Percentiles rank a stretch among this genome's conserved stretches.
Evolutionary conservation across 1,140 invertebrate genomes (phyloP).

Genomic region (Phymorhynchus buccinoides): DNA sequence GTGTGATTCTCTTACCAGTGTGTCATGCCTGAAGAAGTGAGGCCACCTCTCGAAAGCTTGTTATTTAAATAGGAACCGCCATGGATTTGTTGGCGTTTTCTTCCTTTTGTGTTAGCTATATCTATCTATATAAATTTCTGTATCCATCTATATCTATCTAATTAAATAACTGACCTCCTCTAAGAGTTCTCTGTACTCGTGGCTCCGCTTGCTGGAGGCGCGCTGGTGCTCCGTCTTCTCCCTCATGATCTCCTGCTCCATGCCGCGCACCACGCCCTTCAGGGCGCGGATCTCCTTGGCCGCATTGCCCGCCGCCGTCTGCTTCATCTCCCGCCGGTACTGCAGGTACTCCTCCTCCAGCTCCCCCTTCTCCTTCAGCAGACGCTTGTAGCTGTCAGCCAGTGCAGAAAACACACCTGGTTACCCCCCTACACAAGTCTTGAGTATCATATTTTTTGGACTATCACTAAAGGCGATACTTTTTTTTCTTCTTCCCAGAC

Average conservation of each 20-base stretch:
- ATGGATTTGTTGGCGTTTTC: too few relatives aligned
- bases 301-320: slow-evolving; percentile 59
- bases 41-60: too few relatives aligned
- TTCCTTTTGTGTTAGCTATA: too few relatives aligned
- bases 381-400: slow-evolving; percentile 56
- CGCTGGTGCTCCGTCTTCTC: slow-evolving; percentile 70
- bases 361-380: slow-evolving; percentile 68
- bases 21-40: too few relatives aligned
- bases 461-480: not conserved
- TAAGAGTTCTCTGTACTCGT: slow-evolving; percentile 68
- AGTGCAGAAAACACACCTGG: too few relatives aligned
- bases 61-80: too few relatives aligned
- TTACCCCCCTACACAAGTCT: too few relatives aligned
- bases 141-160: too few relatives aligned
- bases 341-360: slow-evolving; percentile 67
- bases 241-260: slow-evolving; percentile 71
- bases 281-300: slow-evolving; percentile 67
- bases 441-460: not conserved
- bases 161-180: slow-evolving; percentile 62
- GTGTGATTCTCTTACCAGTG: not conserved
- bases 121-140: too few relatives aligned
- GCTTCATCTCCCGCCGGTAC: slow-evolving; percentile 65
- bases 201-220: slow-evolving; percentile 60
- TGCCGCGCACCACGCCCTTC: slow-evolving; percentile 65
- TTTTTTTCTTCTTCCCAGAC: too few relatives aligned